Conservation (phyloP, 1,140 invertebrate species). For the Trachymyrmex cornetzi region DNA sequence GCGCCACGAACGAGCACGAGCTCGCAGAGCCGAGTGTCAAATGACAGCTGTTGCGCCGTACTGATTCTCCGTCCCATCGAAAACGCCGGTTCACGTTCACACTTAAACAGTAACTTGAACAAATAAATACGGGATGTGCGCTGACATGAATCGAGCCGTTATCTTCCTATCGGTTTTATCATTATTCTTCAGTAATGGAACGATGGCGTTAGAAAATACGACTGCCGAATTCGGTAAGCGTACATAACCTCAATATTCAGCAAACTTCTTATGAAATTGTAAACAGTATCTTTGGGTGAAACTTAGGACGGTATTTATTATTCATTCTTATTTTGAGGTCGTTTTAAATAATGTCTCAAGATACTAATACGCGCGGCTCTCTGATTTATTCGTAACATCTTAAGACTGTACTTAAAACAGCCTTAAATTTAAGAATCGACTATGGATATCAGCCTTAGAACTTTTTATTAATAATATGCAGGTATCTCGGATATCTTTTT, state of each 20-base stretch:
- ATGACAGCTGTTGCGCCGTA: slow-evolving; percentile 76
- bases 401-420: no score
- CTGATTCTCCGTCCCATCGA: slow-evolving; percentile 42
- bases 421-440: no score
- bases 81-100: slow-evolving; percentile 38
- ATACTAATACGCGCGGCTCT: no score
- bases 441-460: no score
- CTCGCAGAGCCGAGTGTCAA: slow-evolving; percentile 58
- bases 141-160: slow-evolving; percentile 28
- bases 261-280: not conserved
- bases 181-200: not conserved
- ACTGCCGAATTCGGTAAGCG: slow-evolving; percentile 49
- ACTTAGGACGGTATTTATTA: no score
- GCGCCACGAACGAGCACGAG: slow-evolving; percentile 37
- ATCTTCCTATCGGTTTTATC: slow-evolving; percentile 10
- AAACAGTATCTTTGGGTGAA: not conserved
- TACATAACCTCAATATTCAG: slow-evolving; percentile 74
- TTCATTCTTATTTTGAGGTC: no score
- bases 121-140: slow-evolving; percentile 43
- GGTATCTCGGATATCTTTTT: no score
- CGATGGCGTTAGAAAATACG: not conserved
- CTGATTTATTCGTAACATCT: no score
- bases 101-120: slow-evolving; percentile 8
- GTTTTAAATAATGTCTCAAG: no score
- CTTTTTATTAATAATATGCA: no score